These are phyloP conservation scores for Seriola dumerili DNA, from an alignment of 2,113 vertebrate genomes.

Conservation along the genomic window DNA sequence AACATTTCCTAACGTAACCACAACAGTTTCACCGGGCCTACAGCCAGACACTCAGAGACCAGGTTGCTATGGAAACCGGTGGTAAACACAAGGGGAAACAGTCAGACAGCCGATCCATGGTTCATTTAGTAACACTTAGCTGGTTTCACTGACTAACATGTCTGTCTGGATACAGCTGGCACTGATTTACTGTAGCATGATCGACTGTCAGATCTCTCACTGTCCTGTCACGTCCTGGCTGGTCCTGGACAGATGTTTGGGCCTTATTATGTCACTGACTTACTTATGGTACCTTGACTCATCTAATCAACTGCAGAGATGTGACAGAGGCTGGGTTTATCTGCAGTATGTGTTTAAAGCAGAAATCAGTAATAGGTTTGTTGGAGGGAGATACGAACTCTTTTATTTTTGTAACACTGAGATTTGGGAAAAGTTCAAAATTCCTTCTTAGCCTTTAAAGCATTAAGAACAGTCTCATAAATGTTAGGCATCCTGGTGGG, in stretches of 20 bases:
- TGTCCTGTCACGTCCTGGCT: constrained; percentile 32
- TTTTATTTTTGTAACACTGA: constrained; percentile 20
- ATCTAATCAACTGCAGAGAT: constrained; percentile 33
- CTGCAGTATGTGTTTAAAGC: background rate
- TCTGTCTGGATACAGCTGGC: constrained; percentile 64
- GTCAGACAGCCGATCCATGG: constrained; percentile 81
- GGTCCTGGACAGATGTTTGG: constrained; percentile 55
- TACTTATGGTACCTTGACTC: constrained; percentile 50
- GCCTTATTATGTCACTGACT: constrained; percentile 52
- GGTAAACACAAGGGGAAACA: constrained; percentile 93
- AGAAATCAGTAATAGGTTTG: background rate
- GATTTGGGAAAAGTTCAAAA: background rate
- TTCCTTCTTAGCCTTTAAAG: background rate
- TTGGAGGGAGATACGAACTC: background rate
- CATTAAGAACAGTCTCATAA: background rate
- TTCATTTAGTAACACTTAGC: constrained; percentile 71
- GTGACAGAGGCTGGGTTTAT: constrained; percentile 26
- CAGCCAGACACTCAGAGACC: constrained; percentile 89
- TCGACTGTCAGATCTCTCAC: constrained; percentile 21
- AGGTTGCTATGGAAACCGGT: constrained; percentile 89
- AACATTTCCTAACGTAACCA: constrained; percentile 91
- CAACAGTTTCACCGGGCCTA: constrained; percentile 90
- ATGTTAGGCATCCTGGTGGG: background rate
- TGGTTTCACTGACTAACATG: constrained; percentile 67
- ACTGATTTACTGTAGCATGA: constrained; percentile 43